phyloP scores from a whole-genome alignment of 1,140 invertebrate species.

The Drosophila yakuba region DNA sequence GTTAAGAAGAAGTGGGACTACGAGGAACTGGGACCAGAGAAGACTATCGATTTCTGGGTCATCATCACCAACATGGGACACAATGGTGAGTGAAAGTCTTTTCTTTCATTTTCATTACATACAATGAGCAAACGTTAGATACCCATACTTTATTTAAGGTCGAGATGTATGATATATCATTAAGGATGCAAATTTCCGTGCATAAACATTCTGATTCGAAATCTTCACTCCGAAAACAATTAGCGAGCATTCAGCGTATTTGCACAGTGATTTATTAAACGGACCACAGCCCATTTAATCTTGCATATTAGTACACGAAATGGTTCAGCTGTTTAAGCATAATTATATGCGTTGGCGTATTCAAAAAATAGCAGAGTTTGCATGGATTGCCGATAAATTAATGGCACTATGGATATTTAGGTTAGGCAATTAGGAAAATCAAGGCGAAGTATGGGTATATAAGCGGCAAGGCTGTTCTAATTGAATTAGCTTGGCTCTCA shows the following conservation, averaged over 20 bases:
- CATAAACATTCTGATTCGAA: not conserved
- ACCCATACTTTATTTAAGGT: not conserved
- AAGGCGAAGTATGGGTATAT: not conserved
- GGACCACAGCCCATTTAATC: slow-evolving; percentile 23
- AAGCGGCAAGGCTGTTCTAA: slow-evolving; percentile 9
- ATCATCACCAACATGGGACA: slow-evolving; percentile 95
- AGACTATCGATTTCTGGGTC: slow-evolving; percentile 98
- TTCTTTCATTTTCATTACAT: not conserved
- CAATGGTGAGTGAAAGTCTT: slow-evolving; percentile 88
- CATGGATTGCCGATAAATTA: slow-evolving; percentile 25
- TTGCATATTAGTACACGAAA: slow-evolving; percentile 40
- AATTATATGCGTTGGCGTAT: slow-evolving; percentile 24
- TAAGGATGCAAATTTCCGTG: not conserved
- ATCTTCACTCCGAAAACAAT: slow-evolving; percentile 17
- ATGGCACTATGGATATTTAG: slow-evolving; percentile 30
- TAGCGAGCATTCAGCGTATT: slow-evolving; percentile 19
- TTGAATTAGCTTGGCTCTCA: slow-evolving; percentile 15
- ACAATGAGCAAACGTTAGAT: not conserved
- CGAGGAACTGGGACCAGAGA: slow-evolving; percentile 97
- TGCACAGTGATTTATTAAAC: slow-evolving; percentile 27
- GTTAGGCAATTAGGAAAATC: slow-evolving; percentile 15
- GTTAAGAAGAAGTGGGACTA: slow-evolving; percentile 99
- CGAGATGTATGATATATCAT: not conserved
- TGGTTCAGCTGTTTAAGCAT: slow-evolving; percentile 37
- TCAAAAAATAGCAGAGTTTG: slow-evolving; percentile 40